These are phyloP conservation scores for Silurus lanzhouensis DNA, from an alignment of 2,797 vertebrate species.

Conservation along the genomic window DNA sequence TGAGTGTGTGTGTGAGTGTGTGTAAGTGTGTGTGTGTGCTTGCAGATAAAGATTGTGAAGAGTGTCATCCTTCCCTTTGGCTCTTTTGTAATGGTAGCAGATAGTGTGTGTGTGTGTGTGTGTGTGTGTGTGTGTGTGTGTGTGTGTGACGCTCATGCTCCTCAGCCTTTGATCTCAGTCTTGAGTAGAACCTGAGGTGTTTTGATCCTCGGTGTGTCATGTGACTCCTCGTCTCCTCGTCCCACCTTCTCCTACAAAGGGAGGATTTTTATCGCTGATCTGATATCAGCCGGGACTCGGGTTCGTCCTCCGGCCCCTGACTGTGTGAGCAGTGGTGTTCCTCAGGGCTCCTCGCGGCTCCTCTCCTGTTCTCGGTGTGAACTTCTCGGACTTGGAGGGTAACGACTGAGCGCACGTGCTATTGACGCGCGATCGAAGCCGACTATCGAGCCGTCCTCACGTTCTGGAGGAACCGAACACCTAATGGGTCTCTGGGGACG, in stretches of 20 bases:
- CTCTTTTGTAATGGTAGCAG: too few species aligned
- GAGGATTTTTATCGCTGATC: slow-evolving; percentile 26
- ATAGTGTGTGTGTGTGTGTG: background rate
- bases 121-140: background rate
- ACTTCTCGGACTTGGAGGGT: background rate
- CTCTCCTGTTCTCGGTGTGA: background rate
- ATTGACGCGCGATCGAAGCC: slow-evolving; percentile 4
- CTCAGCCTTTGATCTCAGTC: slow-evolving; percentile 41
- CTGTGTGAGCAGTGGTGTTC: background rate
- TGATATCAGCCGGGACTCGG: slow-evolving; percentile 7
- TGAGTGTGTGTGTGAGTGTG: background rate
- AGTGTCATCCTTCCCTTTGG: background rate
- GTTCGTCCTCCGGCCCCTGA: too few species aligned
- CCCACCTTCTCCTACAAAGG: slow-evolving; percentile 42
- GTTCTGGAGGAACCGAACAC: background rate
- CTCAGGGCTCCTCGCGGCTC: background rate
- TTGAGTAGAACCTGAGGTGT: slow-evolving; percentile 1
- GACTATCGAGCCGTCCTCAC: background rate
- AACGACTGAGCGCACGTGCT: background rate
- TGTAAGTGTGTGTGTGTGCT: background rate
- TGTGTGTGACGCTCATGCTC: background rate
- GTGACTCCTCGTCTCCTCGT: background rate
- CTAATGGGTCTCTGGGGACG: background rate
- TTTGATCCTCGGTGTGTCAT: slow-evolving; percentile 30
- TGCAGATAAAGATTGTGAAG: background rate